Evolutionary conservation across 2,888 invertebrate genomes (phyloP), one percentile per base, ranked within the genome.

Genomic region (Lepidocyrtinus sp.): DNA sequence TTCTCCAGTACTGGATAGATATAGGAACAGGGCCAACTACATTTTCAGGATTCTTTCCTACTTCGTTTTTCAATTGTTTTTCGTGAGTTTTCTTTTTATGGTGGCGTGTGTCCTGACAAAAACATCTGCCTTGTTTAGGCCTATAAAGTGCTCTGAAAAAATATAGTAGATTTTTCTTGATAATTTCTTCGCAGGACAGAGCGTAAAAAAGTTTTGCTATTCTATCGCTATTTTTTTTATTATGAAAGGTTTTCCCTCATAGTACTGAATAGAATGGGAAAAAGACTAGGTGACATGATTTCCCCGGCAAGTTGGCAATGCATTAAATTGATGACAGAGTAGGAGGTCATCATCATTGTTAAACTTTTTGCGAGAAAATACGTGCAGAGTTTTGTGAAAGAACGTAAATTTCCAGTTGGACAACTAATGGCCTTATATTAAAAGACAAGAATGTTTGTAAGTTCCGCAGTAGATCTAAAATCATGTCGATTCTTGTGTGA

Each of bases 301-400:
- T 78, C 68, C 78, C n/a, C 27, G 24, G 61, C 67, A 73, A 78
- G 78, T 78, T 78, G 68, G 78, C 78, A 78, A 78, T 78, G 67
- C 78, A 72, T 78, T 78, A 78, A 78, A 78, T 78, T 78, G 78
- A 78, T 78, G 78, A 78, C 78, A 78, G 78, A 59, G 19, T 36
- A 78, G 78, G 78, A 78, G 78, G 78, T 78, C 78, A 78, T 78
- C 77, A 77, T 77, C 77, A 78, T 78, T 73, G 78, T 78, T 78
- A 78, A 78, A 78, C 67, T 78, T 78, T 76, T 61, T 67, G 36
- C 25, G 26, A 19, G 50, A 65, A n/a, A 72, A 21, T 36, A 71
- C 71, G 77, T 77, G 77, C 77, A 59, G 65, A 76, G 70, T 70
- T 70, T 55, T n/a, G 3, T 55, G 19, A 55, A 15, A 55, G 19